These are phyloP conservation scores for Mirza zaza DNA, from an alignment of 2,113 vertebrate species.

Conservation along the genomic window DNA sequence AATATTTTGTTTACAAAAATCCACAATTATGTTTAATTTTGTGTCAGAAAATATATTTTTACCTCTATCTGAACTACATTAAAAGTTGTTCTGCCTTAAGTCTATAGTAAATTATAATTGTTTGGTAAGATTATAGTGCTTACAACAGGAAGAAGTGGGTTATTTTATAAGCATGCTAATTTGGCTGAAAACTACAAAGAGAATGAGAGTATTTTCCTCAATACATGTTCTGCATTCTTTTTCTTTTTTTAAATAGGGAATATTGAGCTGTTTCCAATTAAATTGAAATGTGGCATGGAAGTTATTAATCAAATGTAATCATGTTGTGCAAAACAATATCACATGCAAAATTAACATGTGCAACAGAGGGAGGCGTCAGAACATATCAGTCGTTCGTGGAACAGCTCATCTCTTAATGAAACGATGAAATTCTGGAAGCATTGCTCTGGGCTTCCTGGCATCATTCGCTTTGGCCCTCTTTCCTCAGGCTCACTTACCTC, in stretches of 20 bases:
- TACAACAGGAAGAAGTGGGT: neutral
- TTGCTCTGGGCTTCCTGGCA: neutral
- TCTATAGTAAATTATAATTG: slow-evolving; percentile 26
- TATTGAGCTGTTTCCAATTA: slow-evolving; percentile 65
- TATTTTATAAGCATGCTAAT: slow-evolving; percentile 55
- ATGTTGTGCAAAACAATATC: slow-evolving; percentile 73
- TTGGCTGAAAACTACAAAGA: slow-evolving; percentile 51
- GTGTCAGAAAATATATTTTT: slow-evolving; percentile 52
- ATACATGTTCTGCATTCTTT: slow-evolving; percentile 4
- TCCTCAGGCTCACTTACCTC: neutral
- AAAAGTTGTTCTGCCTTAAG: slow-evolving; percentile 43
- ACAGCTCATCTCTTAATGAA: slow-evolving; percentile 45
- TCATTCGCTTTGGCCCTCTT: neutral
- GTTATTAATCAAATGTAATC: slow-evolving; percentile 75
- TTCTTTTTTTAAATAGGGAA: neutral
- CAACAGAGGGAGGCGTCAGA: slow-evolving; percentile 57
- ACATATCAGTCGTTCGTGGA: slow-evolving; percentile 42
- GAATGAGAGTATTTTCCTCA: slow-evolving; percentile 7
- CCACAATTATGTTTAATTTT: slow-evolving; percentile 44
- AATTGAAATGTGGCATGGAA: slow-evolving; percentile 67
- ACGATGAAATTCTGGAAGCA: neutral
- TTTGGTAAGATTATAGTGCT: neutral
- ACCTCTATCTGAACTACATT: neutral
- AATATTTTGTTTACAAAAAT: slow-evolving; percentile 52
- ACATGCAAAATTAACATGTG: slow-evolving; percentile 49